phyloP scores from a whole-genome alignment of 2,113 vertebrate species.

The Pseudopodoces humilis region DNA sequence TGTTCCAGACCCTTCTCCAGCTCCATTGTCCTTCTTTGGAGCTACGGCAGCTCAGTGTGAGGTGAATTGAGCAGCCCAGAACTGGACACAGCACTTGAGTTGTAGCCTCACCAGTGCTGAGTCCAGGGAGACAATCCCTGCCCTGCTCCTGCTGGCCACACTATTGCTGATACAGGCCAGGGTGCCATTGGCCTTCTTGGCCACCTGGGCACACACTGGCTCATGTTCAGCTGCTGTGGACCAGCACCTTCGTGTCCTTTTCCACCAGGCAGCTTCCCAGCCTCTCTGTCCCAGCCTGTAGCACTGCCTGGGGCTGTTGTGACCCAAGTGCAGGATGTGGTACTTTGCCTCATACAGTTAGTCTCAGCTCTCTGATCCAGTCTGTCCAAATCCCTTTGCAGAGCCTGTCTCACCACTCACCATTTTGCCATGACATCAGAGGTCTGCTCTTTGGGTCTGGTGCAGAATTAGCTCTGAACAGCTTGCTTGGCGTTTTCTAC shows the following conservation, averaged over 20 bases:
- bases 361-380: neutral
- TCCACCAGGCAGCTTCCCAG: neutral
- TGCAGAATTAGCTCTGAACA: neutral
- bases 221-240: rapidly evolving
- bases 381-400: neutral
- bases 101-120: rapidly evolving
- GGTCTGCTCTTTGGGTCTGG: neutral
- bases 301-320: neutral
- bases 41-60: neutral
- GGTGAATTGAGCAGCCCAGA: neutral
- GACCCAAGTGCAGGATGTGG: neutral
- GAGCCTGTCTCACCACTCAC: neutral
- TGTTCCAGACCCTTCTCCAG: neutral
- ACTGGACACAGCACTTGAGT: rapidly evolving
- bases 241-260: neutral
- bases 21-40: neutral
- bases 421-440: neutral
- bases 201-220: rapidly evolving
- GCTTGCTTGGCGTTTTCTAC: neutral
- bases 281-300: neutral
- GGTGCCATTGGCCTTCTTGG: neutral
- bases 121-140: neutral
- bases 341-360: neutral
- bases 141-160: neutral
- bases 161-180: neutral